Percentiles rank a stretch among this genome's conserved stretches.
Evolutionary conservation across 2,797 vertebrate genomes (phyloP).

Genomic region (Spea hammondii): DNA sequence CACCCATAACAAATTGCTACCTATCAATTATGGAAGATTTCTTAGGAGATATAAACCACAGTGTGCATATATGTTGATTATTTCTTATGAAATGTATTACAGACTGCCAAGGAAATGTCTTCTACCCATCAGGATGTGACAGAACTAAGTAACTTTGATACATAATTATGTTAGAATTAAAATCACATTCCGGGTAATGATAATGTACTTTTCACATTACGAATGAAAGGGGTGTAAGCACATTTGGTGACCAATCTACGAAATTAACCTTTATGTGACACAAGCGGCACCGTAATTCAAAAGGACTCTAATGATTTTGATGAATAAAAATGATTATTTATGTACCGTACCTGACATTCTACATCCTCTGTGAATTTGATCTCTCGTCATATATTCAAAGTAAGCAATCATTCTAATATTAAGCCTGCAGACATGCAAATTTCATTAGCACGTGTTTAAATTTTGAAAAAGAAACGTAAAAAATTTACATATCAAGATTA

Average conservation of each 20-base stretch:
- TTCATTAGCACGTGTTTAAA: constrained; percentile 45
- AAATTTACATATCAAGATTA: background rate
- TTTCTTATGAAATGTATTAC: background rate
- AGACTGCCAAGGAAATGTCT: background rate
- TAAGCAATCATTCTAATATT: constrained; percentile 10
- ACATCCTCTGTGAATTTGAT: constrained; percentile 3
- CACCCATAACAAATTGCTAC: background rate
- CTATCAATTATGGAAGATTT: background rate
- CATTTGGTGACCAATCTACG: background rate
- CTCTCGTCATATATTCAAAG: constrained; percentile 38
- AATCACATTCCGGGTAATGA: constrained; percentile 1
- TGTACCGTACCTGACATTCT: constrained; percentile 8
- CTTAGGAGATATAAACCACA: background rate
- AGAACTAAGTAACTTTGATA: constrained; percentile 7
- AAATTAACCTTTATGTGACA: constrained; percentile 17
- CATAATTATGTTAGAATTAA: constrained; percentile 1
- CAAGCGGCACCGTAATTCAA: constrained; percentile 20
- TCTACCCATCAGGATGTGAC: background rate
- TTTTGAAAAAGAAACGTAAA: constrained; percentile 19
- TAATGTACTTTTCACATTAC: constrained; percentile 6
- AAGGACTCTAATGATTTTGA: constrained; percentile 27
- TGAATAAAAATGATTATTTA: constrained; percentile 29
- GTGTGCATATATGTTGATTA: background rate
- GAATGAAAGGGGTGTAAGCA: background rate
- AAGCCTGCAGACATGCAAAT: constrained; percentile 18